Percentiles rank a stretch among this genome's conserved stretches.
Conservation (phyloP, 2,113 vertebrate genomes). For the Mobula hypostoma region DNA sequence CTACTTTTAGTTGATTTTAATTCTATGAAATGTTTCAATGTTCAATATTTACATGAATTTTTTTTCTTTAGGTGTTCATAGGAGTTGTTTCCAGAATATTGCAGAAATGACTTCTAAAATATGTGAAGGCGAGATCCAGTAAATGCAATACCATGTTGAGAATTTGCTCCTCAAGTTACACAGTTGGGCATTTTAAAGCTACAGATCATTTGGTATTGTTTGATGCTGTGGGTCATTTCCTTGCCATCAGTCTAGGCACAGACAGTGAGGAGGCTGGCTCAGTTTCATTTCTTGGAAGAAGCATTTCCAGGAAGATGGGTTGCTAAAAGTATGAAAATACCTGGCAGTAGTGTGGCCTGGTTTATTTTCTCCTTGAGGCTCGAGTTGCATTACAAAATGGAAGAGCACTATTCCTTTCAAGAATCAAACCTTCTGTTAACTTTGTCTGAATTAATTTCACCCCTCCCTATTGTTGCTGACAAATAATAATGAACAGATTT, state of each 20-base stretch:
- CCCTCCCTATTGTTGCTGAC: not conserved
- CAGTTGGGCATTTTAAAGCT: not conserved
- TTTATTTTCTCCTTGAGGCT: constrained; percentile 6
- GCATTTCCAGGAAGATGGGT: not conserved
- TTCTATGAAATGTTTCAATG: not conserved
- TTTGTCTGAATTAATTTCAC: not conserved
- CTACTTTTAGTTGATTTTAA: not conserved
- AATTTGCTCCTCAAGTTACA: not conserved
- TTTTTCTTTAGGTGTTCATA: not conserved
- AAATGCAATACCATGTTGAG: not conserved
- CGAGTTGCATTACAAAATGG: not conserved
- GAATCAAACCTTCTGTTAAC: not conserved
- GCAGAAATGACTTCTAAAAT: not conserved
- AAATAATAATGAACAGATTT: not conserved
- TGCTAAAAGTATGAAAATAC: not conserved
- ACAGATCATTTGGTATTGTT: not conserved
- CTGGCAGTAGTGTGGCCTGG: not conserved
- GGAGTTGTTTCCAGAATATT: not conserved
- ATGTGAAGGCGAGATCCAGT: not conserved
- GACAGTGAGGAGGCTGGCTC: constrained; percentile 2
- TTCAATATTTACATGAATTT: not conserved
- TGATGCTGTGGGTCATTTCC: not conserved
- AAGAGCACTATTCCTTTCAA: not conserved
- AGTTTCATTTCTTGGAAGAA: constrained; percentile 30
- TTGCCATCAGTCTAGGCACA: not conserved